These are phyloP conservation scores for Ciconia maguari DNA, from an alignment of 2,113 vertebrate genomes.

Conservation along the genomic window DNA sequence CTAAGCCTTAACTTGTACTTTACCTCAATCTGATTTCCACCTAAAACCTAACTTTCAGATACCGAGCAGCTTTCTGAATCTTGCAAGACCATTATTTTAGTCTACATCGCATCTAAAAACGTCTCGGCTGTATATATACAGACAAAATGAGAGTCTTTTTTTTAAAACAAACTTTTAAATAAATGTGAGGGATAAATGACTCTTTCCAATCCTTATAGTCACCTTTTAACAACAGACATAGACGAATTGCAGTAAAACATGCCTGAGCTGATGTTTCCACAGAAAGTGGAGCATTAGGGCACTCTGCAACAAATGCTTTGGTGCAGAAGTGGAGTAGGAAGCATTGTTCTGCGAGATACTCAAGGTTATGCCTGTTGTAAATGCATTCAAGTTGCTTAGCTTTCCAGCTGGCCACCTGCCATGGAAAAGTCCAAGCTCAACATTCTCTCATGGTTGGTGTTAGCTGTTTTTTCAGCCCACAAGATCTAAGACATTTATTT, in stretches of 20 bases:
- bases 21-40: background rate
- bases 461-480: slow-evolving; percentile 6
- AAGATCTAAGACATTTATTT: background rate
- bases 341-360: background rate
- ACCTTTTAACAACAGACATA: background rate
- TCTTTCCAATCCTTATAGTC: background rate
- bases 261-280: background rate
- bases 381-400: background rate
- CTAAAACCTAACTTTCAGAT: background rate
- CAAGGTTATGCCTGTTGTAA: slow-evolving; percentile 8
- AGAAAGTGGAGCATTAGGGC: background rate
- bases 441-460: background rate
- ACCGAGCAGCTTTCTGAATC: background rate
- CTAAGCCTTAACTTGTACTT: background rate
- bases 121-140: background rate
- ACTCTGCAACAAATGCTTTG: background rate
- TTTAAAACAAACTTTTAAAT: background rate
- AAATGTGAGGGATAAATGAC: background rate
- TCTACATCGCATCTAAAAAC: background rate
- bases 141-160: background rate
- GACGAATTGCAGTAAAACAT: background rate
- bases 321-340: slow-evolving; percentile 4
- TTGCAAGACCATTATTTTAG: background rate
- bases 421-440: slow-evolving; percentile 28
- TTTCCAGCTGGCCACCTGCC: slow-evolving; percentile 44